These are phyloP conservation scores for Coturnix japonica DNA, from an alignment of 2,113 vertebrate species.

Conservation along the genomic window DNA sequence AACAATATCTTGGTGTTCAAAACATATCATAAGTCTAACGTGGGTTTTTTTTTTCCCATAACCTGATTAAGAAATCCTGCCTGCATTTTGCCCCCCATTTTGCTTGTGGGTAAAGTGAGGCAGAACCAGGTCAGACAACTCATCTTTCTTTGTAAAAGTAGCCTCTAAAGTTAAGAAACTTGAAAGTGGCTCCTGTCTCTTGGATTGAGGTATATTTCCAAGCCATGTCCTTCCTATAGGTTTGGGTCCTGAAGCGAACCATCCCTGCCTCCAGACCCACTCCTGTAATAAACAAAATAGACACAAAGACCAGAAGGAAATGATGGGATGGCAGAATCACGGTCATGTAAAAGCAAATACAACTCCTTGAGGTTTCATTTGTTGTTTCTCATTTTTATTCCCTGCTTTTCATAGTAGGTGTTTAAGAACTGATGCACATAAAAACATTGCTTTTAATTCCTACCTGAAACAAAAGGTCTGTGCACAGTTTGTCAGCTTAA, in stretches of 20 bases:
- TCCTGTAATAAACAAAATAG: neutral
- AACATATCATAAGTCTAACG: rapidly evolving
- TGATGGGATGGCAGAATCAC: neutral
- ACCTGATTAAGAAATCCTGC: neutral
- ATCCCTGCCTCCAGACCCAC: no score
- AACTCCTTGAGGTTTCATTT: neutral
- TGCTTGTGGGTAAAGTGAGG: neutral
- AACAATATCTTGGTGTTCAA: rapidly evolving
- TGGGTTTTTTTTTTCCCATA: neutral
- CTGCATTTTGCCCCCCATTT: neutral
- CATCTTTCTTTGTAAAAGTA: neutral
- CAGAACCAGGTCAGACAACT: neutral
- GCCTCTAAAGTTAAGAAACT: neutral
- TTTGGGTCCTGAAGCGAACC: neutral
- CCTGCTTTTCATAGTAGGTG: neutral
- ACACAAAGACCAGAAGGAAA: neutral
- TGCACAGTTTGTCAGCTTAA: neutral
- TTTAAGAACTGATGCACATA: neutral
- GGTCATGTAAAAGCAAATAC: neutral
- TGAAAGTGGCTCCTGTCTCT: rapidly evolving
- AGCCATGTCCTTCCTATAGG: rapidly evolving
- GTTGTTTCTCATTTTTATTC: neutral
- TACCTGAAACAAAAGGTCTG: neutral
- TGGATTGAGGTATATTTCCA: rapidly evolving
- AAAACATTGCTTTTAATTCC: neutral